These are phyloP conservation scores for Champsocephalus esox DNA, from an alignment of 2,797 vertebrate species.

Conservation along the genomic window DNA sequence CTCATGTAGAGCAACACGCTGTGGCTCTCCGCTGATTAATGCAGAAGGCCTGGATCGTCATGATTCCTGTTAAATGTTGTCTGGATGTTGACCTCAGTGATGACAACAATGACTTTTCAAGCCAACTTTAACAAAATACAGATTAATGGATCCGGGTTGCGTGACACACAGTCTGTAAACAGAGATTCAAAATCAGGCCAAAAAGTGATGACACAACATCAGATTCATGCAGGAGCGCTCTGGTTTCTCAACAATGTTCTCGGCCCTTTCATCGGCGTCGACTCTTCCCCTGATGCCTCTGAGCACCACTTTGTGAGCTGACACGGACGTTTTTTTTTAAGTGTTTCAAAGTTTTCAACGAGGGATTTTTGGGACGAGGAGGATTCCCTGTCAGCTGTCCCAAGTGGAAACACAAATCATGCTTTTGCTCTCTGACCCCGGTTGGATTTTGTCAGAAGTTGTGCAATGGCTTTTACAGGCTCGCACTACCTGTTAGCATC, in stretches of 20 bases:
- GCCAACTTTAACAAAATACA: slow-evolving; percentile 14
- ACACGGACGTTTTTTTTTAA: slow-evolving; percentile 36
- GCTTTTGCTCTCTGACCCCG: slow-evolving; percentile 24
- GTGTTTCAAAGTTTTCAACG: slow-evolving; percentile 29
- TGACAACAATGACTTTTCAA: slow-evolving; percentile 9
- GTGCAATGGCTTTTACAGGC: slow-evolving; percentile 14
- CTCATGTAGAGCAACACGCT: background rate
- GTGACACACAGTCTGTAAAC: slow-evolving; percentile 36
- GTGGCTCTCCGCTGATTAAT: slow-evolving; percentile 11
- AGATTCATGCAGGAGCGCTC: slow-evolving; percentile 6
- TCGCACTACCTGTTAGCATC: too few relatives aligned
- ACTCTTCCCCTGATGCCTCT: slow-evolving; percentile 32
- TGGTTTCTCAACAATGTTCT: slow-evolving; percentile 21
- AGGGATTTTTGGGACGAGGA: slow-evolving; percentile 16
- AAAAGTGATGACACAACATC: slow-evolving; percentile 28
- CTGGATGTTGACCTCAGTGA: background rate
- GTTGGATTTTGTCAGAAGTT: slow-evolving; percentile 24
- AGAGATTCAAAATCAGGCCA: background rate
- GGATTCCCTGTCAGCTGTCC: slow-evolving; percentile 26
- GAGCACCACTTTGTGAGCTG: slow-evolving; percentile 29
- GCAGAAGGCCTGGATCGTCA: slow-evolving; percentile 5
- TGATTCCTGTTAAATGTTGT: slow-evolving; percentile 3
- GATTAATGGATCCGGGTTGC: background rate
- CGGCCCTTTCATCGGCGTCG: slow-evolving; percentile 17
- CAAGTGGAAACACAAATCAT: slow-evolving; percentile 43